phyloP scores from a whole-genome alignment of 2,113 vertebrate species.

The Lathamus discolor region DNA sequence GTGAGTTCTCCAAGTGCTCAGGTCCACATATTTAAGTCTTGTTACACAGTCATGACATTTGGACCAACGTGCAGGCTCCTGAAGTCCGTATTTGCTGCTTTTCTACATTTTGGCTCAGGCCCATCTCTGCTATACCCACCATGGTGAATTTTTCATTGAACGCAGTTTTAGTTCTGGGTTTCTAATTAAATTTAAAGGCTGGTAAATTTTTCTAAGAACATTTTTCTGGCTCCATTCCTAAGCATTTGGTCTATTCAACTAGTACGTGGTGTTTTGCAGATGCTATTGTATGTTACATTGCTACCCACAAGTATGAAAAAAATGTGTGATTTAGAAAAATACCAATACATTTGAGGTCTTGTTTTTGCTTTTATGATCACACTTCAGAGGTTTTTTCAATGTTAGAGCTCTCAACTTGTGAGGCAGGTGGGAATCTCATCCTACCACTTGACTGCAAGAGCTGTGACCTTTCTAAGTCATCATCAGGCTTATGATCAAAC shows the following conservation, averaged over 20 bases:
- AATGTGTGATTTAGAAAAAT: background rate
- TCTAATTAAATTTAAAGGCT: conserved; percentile 47
- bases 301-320: conserved; percentile 2
- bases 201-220: conserved; percentile 36
- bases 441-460: background rate
- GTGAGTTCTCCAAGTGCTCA: background rate
- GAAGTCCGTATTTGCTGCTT: background rate
- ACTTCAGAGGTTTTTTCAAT: background rate
- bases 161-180: conserved; percentile 11
- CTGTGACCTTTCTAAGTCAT: conserved; percentile 17
- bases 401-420: background rate
- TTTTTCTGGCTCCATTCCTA: conserved; percentile 37
- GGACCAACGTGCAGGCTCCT: background rate
- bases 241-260: conserved; percentile 31
- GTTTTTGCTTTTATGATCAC: background rate
- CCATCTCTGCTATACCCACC: background rate
- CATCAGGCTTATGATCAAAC: background rate
- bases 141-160: conserved; percentile 10
- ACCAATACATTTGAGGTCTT: background rate
- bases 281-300: background rate
- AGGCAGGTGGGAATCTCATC: background rate
- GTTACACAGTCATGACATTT: background rate
- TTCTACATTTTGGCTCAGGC: background rate
- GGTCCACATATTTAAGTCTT: background rate
- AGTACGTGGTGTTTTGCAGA: conserved; percentile 43